phyloP scores from a whole-genome alignment of 2,888 invertebrate species.

The Omphaloscelis lunosa region DNA sequence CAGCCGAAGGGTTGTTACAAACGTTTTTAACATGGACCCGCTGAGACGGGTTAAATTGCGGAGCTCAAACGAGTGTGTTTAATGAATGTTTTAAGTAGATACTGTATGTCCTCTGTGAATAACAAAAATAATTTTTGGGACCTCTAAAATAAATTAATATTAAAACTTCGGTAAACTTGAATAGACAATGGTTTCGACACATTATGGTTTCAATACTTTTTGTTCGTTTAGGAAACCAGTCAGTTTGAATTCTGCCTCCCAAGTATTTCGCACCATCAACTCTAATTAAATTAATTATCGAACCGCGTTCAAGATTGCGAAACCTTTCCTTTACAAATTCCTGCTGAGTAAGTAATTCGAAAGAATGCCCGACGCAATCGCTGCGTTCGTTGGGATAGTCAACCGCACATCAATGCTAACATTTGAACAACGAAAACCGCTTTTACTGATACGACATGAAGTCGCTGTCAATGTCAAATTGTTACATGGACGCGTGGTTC shows the following conservation, averaged over 20 bases:
- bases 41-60: constrained; percentile 69
- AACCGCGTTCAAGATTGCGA: constrained; percentile 38
- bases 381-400: constrained; percentile 66
- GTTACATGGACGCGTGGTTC: constrained; percentile 21
- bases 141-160: background rate
- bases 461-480: constrained; percentile 14
- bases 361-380: constrained; percentile 78
- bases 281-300: constrained; percentile 37
- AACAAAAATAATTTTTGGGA: background rate
- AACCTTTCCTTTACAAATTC: constrained; percentile 51
- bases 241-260: background rate
- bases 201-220: background rate
- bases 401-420: background rate
- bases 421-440: background rate
- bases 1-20: constrained; percentile 74
- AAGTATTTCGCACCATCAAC: constrained; percentile 4
- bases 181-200: background rate
- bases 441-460: background rate
- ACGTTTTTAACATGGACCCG: constrained; percentile 73
- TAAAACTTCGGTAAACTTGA: too few species aligned
- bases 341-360: constrained; percentile 75
- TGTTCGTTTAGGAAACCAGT: background rate
- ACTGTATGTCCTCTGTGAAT: background rate
- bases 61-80: constrained; percentile 14
- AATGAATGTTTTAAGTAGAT: constrained; percentile 28